Base-by-base conservation (phyloP, 37 sponge, comb jelly and placozoan species). In the Ianthella basta region DNA sequence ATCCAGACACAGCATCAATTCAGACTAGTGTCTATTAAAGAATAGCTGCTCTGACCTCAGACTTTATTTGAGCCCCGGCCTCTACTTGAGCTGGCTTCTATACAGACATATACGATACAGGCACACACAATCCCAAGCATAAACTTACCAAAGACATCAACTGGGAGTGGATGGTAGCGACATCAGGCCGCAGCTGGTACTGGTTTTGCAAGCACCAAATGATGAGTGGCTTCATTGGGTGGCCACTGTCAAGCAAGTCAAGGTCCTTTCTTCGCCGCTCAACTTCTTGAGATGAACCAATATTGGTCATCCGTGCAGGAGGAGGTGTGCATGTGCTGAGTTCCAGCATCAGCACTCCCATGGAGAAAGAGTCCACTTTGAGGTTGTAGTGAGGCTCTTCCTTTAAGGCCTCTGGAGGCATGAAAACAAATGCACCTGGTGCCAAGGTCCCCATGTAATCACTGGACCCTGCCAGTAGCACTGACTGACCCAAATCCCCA, bases 401-500 rank as follows among this genome's bases (percentile, higher is more conserved):
- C 54, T 41, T 75, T 44, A 75, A 50, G 1, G 78, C 78, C 25
- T 75, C 78, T 19, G 78, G 78, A 50, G 78, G 78, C 78, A 75
- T 75, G 78, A 40, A 75, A 18, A 19, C 50, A 19, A 75, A 39
- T 3, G 44, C 40, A 41, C 78, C 78, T 4, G 78, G 78, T 4
- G 32, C 38, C 14, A 44, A 39, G 6, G 78, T 75, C 16, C 37
- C 40, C 78, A 75, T 75, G 78, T 75, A 32, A 39, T 53, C 78
- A 1, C 24, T 24, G 20, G n/a, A 20, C 53, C 78, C 54, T 24
- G 67, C 83, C 56, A 90, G 86, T 29, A 59, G 44, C 36, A 56
- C 60, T 40, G 91, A 90, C 13, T 68, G 79, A 50, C 87, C 86
- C 39, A 90, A 86, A 36, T 86, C 91, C 25, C 84, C 54, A n/a